These are phyloP conservation scores for Xanthostigma xanthostigma DNA, from an alignment of 2,888 invertebrate genomes.

Conservation along the genomic window DNA sequence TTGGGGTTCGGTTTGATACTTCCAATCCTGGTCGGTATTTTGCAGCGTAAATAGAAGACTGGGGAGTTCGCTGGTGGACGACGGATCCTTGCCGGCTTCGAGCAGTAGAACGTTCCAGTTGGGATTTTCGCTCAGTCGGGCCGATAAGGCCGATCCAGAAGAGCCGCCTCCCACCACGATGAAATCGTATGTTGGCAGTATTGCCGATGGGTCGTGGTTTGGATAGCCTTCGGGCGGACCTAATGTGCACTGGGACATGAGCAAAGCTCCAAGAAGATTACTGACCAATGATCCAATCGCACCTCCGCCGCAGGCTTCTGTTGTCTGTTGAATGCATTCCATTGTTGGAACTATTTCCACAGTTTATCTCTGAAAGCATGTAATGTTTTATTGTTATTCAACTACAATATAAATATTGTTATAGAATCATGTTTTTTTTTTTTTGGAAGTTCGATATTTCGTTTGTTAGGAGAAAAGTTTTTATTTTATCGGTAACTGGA, in stretches of 20 bases:
- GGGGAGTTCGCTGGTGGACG: constrained; percentile 23
- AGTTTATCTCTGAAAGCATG: no score
- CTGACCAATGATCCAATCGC: constrained; percentile 1
- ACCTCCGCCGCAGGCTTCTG: constrained; percentile 2
- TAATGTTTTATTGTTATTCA: no score
- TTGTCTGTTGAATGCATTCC: constrained; percentile 1
- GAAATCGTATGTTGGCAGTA: constrained; percentile 27
- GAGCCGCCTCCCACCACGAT: constrained; percentile 31
- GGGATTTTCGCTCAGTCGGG: constrained; percentile 17
- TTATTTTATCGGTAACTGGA: no score
- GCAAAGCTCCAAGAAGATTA: constrained; percentile 2
- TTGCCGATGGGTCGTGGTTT: not conserved
- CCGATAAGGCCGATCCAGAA: constrained; percentile 25
- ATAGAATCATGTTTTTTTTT: no score
- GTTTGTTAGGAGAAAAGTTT: no score
- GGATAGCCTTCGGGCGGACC: not conserved
- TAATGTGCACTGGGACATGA: constrained; percentile 3
- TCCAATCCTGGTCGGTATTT: constrained; percentile 21
- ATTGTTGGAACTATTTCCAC: not conserved
- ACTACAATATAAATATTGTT: no score
- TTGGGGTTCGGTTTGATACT: constrained; percentile 33
- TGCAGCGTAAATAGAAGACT: constrained; percentile 22
- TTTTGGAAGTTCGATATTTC: no score
- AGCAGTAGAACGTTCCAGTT: constrained; percentile 20
- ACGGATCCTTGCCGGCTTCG: constrained; percentile 25